Evolutionary conservation across 2,113 vertebrate species (phyloP).

Genomic region (Diadophis punctatus): DNA sequence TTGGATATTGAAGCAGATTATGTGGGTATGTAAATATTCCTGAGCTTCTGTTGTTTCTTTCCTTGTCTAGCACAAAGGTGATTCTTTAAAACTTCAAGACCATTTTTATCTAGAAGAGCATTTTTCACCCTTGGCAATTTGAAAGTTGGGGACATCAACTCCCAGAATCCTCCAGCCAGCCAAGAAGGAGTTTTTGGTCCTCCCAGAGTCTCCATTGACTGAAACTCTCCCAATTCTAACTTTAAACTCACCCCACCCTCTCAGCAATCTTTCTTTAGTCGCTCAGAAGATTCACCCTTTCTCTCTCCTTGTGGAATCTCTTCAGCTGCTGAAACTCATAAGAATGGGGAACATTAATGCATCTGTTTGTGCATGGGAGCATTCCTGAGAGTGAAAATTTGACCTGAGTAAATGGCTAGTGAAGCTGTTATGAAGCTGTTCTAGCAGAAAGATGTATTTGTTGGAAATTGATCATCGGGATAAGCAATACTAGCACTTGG

Average conservation of each 20-base stretch:
- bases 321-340: no score
- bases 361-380: no score
- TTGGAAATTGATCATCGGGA: neutral
- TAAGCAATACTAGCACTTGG: neutral
- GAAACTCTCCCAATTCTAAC: no score
- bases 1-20: neutral
- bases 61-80: neutral
- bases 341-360: no score
- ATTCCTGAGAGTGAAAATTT: no score
- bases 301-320: neutral
- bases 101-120: neutral
- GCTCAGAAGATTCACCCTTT: neutral
- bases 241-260: no score
- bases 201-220: neutral
- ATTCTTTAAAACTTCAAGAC: neutral
- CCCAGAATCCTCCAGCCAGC: no score
- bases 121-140: no score
- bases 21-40: neutral
- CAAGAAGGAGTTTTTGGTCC: neutral
- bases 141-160: no score
- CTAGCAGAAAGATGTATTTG: neutral
- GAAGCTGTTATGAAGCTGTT: neutral
- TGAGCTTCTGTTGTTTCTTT: neutral
- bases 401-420: no score
- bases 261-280: no score